These are phyloP conservation scores for Chaenodraco wilsoni DNA, from an alignment of 2,797 vertebrate species.

Conservation along the genomic window DNA sequence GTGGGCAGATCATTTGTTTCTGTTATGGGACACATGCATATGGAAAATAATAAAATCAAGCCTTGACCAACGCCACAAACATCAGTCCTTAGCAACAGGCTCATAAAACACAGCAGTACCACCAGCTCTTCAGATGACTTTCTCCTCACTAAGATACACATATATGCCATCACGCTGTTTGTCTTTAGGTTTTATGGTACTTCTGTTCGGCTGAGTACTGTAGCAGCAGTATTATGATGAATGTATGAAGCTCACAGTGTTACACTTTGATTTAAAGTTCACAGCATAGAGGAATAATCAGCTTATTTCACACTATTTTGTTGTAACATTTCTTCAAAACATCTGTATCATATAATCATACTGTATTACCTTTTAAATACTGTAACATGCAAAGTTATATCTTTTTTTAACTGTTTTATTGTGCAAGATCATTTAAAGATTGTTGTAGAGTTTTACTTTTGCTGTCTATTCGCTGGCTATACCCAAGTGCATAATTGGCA, in stretches of 20 bases:
- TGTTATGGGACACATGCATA: not conserved
- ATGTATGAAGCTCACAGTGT: not conserved
- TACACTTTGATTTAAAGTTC: not conserved
- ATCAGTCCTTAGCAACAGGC: conserved; percentile 27
- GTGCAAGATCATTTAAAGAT: not conserved
- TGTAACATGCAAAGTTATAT: not conserved
- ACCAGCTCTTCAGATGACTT: not conserved
- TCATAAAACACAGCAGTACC: conserved; percentile 32
- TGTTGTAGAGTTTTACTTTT: not conserved
- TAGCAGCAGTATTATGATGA: not conserved
- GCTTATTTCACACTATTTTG: not conserved
- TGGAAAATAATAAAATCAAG: not conserved
- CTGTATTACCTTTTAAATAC: not conserved
- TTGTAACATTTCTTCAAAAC: not conserved
- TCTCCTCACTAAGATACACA: not conserved
- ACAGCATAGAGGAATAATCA: not conserved
- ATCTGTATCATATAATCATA: not conserved
- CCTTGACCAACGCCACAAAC: too few relatives aligned
- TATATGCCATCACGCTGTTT: conserved; percentile 2
- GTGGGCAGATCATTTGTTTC: not conserved
- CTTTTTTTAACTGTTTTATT: not conserved
- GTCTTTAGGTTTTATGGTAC: not conserved
- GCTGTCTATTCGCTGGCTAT: not conserved
- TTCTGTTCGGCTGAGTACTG: not conserved
- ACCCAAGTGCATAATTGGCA: not conserved